Percentiles rank a stretch among this genome's conserved stretches.
phyloP scores from a whole-genome alignment of 2,888 invertebrate genomes.

The Stictocephala bisonia region DNA sequence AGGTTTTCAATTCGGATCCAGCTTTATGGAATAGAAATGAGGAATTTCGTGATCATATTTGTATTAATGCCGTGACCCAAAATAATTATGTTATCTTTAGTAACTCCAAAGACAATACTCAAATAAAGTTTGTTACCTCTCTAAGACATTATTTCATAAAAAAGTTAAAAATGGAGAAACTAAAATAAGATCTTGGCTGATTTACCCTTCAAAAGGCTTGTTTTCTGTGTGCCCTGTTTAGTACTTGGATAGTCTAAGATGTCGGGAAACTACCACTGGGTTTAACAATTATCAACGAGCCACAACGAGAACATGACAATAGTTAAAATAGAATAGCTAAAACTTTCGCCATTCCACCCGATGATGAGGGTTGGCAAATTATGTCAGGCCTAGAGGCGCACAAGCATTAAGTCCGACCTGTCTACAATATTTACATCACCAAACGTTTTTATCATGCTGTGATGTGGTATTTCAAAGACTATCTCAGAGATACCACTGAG shows the following conservation, averaged over 20 bases:
- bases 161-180: slow-evolving; percentile 1
- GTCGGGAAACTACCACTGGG: no score
- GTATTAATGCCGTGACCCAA: background rate
- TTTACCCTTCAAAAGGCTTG: background rate
- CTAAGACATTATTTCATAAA: background rate
- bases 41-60: background rate
- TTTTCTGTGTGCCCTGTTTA: background rate
- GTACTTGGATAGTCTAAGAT: background rate
- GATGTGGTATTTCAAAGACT: no score
- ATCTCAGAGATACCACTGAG: no score
- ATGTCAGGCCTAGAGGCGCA: no score
- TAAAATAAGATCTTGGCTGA: background rate
- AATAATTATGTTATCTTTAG: background rate
- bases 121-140: background rate
- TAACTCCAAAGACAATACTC: background rate
- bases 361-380: no score
- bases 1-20: slow-evolving; percentile 1
- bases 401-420: no score
- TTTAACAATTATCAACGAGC: no score
- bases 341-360: no score
- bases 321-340: no score
- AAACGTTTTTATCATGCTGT: no score
- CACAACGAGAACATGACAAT: no score
- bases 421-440: no score
- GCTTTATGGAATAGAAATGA: slow-evolving; percentile 8